Percentiles rank a stretch among this genome's conserved stretches.
phyloP scores from a whole-genome alignment of 1,140 invertebrate species.

The Drosophila eugracilis region DNA sequence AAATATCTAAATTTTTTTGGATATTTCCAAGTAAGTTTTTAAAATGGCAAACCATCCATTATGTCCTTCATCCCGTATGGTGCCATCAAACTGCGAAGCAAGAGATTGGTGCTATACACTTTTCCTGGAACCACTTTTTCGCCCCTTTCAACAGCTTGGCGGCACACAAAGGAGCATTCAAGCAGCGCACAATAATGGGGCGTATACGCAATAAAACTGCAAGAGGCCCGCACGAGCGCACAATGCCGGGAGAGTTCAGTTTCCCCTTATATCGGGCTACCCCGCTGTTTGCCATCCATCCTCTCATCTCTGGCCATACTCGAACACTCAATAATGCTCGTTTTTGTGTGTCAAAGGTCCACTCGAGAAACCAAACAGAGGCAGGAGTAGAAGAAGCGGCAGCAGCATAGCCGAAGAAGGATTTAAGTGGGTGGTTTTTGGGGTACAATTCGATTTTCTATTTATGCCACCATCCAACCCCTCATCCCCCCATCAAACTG shows the following conservation, averaged over 20 bases:
- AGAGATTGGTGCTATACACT: slow-evolving; percentile 10
- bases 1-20: too few relatives aligned
- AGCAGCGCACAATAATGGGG: slow-evolving; percentile 54
- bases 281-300: slow-evolving; percentile 8
- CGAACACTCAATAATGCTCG: slow-evolving; percentile 71
- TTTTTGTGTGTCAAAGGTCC: slow-evolving; percentile 77
- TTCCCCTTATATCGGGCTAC: slow-evolving; percentile 1
- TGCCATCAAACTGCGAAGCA: background rate
- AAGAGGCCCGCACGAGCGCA: slow-evolving; percentile 48
- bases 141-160: background rate
- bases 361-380: slow-evolving; percentile 60
- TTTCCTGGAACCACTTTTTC: background rate
- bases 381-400: slow-evolving; percentile 6
- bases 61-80: background rate
- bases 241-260: slow-evolving; percentile 34
- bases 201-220: slow-evolving; percentile 77
- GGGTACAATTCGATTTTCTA: slow-evolving; percentile 51
- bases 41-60: background rate
- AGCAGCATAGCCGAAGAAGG: background rate
- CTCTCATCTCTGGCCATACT: slow-evolving; percentile 36
- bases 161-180: slow-evolving; percentile 50
- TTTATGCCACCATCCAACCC: slow-evolving; percentile 30
- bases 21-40: too few relatives aligned
- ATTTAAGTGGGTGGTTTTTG: slow-evolving; percentile 17
- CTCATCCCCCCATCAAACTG: too few relatives aligned